These are phyloP conservation scores for Heterotilapia buettikoferi DNA, from an alignment of 2,113 vertebrate genomes.

Conservation along the genomic window DNA sequence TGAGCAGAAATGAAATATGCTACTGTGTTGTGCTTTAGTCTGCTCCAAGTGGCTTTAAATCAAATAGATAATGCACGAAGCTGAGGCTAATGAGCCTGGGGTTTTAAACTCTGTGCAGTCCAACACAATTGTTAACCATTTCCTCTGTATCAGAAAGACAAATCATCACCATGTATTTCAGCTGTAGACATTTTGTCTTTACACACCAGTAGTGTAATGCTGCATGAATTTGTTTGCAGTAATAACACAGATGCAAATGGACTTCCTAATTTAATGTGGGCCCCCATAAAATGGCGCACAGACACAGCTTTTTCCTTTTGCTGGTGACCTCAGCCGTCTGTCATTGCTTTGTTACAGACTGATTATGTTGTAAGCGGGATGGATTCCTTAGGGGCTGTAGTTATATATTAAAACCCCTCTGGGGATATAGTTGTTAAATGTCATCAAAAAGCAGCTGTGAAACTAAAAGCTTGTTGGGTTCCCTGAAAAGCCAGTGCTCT, in stretches of 20 bases:
- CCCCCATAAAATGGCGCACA: background rate
- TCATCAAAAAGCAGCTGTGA: constrained; percentile 13
- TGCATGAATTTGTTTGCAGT: background rate
- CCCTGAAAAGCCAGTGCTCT: background rate
- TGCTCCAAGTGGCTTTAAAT: background rate
- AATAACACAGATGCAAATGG: background rate
- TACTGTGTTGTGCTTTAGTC: background rate
- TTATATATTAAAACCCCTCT: constrained; percentile 18
- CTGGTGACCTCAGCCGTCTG: constrained; percentile 9
- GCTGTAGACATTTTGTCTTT: background rate
- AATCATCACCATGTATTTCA: background rate
- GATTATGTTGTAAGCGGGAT: background rate
- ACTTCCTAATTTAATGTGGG: constrained; percentile 17
- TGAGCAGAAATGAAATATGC: background rate
- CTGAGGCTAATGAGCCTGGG: background rate
- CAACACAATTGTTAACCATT: background rate
- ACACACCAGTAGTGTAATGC: background rate
- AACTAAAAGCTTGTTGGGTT: background rate
- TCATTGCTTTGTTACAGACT: constrained; percentile 13
- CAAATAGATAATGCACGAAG: background rate
- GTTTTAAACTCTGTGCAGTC: background rate
- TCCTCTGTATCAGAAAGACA: background rate
- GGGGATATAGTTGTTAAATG: constrained; percentile 17
- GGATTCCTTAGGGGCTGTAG: background rate
- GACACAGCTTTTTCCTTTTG: background rate